Evolutionary conservation across 2,888 invertebrate species (phyloP).

Genomic region (Caenorhabditis angaria): DNA sequence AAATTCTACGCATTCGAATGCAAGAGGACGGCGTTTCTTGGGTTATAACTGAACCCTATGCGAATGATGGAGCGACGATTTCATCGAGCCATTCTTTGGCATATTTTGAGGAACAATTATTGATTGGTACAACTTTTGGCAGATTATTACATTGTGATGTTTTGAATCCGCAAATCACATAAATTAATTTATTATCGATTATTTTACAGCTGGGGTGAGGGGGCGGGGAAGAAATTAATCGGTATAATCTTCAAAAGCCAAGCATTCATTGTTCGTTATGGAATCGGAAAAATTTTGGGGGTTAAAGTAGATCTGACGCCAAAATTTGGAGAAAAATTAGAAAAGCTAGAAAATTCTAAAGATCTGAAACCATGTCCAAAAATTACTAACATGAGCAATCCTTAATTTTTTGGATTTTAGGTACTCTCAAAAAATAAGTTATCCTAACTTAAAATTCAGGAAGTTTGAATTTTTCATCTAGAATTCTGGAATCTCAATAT

Average conservation of each 20-base stretch:
- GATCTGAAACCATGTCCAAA: too few relatives aligned
- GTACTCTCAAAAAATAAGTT: too few relatives aligned
- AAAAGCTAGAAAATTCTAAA: too few relatives aligned
- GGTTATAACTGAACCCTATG: conserved; percentile 71
- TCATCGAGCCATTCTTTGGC: conserved; percentile 49
- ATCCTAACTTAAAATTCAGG: too few relatives aligned
- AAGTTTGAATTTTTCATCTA: too few relatives aligned
- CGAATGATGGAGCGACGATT: conserved; percentile 67
- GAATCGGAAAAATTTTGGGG: conserved; percentile 8
- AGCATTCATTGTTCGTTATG: not conserved
- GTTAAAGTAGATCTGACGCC: too few relatives aligned
- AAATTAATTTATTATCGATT: conserved; percentile 12
- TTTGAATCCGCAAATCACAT: conserved; percentile 54
- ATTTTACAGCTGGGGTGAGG: too few relatives aligned
- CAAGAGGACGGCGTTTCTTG: conserved; percentile 62
- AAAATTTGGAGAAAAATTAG: too few relatives aligned
- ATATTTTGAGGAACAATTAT: conserved; percentile 52
- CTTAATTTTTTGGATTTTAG: too few relatives aligned
- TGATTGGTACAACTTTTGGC: conserved; percentile 67
- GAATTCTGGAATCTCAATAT: too few relatives aligned
- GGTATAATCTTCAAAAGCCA: not conserved
- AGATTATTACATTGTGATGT: conserved; percentile 56
- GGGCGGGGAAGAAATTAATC: not conserved
- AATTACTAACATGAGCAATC: too few relatives aligned
- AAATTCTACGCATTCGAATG: conserved; percentile 62